Evolutionary conservation across 2,113 vertebrate genomes (phyloP).

Genomic region (Nothoprocta pentlandii): DNA sequence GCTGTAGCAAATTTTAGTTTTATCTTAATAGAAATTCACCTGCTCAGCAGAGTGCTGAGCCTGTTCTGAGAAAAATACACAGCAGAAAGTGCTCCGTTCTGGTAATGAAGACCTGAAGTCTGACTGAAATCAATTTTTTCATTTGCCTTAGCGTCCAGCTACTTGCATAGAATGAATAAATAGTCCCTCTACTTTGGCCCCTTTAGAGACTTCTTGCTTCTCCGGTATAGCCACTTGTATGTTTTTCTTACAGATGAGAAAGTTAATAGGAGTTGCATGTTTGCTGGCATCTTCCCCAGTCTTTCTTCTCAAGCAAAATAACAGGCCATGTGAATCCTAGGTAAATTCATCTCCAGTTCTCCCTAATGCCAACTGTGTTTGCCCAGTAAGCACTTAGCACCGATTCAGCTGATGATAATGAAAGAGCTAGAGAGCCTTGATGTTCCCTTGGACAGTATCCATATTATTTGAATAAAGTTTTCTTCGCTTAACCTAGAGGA

Average conservation of each 20-base stretch:
- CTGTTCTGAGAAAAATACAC: not conserved
- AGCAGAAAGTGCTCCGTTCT: not conserved
- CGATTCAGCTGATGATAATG: not conserved
- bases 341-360: not conserved
- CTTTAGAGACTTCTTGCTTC: not conserved
- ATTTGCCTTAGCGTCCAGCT: not conserved
- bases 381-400: not conserved
- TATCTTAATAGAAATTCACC: not conserved
- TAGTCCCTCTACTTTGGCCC: not conserved
- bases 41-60: not conserved
- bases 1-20: not conserved
- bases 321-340: not conserved
- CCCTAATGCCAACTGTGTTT: not conserved
- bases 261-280: not conserved
- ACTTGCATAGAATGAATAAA: not conserved
- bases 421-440: not conserved
- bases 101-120: not conserved
- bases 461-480: not conserved
- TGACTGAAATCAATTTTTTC: not conserved
- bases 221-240: not conserved
- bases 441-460: not conserved
- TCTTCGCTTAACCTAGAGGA: not conserved
- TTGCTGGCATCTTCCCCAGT: not conserved
- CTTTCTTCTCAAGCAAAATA: constrained; percentile 1
- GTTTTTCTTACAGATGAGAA: constrained; percentile 1